Percentiles rank a stretch among this genome's conserved stretches.
Conservation (phyloP, 2,113 vertebrate genomes). For the Oostethus manadensis region DNA sequence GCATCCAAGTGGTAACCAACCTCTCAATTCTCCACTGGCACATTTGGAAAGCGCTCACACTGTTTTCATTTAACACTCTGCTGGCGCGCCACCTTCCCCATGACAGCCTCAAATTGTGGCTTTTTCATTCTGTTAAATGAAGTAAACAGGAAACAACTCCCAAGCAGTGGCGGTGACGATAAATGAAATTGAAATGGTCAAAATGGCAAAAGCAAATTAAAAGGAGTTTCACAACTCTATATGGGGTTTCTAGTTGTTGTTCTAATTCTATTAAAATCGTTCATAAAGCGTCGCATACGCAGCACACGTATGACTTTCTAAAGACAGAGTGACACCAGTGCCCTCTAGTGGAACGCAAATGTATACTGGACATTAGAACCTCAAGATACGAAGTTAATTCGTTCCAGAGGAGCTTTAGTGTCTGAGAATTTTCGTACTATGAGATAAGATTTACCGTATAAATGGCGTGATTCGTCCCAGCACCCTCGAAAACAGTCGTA, state of each 20-base stretch:
- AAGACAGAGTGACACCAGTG: constrained; percentile 37
- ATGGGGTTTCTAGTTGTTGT: constrained; percentile 41
- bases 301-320: constrained; percentile 28
- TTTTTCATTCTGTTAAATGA: constrained; percentile 27
- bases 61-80: constrained; percentile 14
- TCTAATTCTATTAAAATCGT: constrained; percentile 15
- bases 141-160: constrained; percentile 43
- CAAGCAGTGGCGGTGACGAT: constrained; percentile 36
- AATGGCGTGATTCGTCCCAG: too few relatives aligned
- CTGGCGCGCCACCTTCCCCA: not conserved
- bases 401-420: too few relatives aligned
- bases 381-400: too few relatives aligned
- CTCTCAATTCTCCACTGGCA: constrained; percentile 24
- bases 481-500: too few relatives aligned
- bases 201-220: constrained; percentile 48
- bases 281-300: too few relatives aligned
- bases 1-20: constrained; percentile 13
- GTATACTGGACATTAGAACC: too few relatives aligned
- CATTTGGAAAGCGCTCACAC: constrained; percentile 23
- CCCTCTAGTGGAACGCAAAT: constrained; percentile 51
- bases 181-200: constrained; percentile 61
- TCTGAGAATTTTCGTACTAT: too few relatives aligned
- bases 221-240: constrained; percentile 41
- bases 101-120: constrained; percentile 32
- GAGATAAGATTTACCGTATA: too few relatives aligned